Percentiles rank a stretch among this genome's conserved stretches.
Conservation (phyloP, 2,113 vertebrate species). For the Cottus gobio region DNA sequence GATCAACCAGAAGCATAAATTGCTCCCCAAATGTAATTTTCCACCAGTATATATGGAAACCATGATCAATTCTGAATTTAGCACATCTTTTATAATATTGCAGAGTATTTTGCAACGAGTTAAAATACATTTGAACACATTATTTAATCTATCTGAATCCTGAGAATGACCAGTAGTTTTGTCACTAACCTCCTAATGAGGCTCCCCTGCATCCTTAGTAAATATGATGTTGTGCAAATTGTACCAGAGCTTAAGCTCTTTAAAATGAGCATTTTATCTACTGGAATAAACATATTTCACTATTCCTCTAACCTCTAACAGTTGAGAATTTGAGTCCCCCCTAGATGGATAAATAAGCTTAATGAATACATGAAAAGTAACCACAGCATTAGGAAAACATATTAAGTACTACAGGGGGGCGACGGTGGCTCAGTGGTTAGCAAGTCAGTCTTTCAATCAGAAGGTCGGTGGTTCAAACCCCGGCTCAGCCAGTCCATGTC, state of each 20-base stretch:
- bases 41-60: not conserved
- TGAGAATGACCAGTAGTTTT: not conserved
- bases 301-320: not conserved
- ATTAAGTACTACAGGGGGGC: no score
- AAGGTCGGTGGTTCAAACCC: no score
- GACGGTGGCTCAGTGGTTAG: no score
- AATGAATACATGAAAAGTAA: slow-evolving; percentile 4
- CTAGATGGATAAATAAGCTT: not conserved
- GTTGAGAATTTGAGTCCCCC: not conserved
- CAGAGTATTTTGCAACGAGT: not conserved
- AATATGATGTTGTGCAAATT: no score
- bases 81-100: not conserved
- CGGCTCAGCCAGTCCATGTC: no score
- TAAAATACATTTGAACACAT: not conserved
- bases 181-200: not conserved
- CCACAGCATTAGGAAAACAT: not conserved
- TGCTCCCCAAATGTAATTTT: not conserved
- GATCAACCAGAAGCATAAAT: not conserved
- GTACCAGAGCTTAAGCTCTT: not conserved
- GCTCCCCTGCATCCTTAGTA: no score
- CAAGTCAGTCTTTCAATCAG: no score
- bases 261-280: not conserved
- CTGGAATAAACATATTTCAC: not conserved
- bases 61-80: not conserved
- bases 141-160: not conserved